Conservation (phyloP, 2,797 vertebrate genomes). For the Carcharodon carcharias region DNA sequence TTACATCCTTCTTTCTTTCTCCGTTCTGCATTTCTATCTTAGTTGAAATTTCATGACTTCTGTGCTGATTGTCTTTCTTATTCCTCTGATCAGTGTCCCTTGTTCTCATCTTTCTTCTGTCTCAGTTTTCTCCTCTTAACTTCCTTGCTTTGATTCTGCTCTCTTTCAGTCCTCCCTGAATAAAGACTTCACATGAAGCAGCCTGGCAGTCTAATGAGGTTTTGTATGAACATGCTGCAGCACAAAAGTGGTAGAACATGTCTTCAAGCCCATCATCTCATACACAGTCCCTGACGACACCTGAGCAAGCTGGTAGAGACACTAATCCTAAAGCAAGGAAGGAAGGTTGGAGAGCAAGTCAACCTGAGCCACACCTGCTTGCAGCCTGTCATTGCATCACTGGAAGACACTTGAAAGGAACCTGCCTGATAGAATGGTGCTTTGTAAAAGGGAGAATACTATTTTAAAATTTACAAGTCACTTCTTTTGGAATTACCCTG, state of each 20-base stretch:
- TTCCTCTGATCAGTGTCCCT: not conserved
- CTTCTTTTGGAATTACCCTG: not conserved
- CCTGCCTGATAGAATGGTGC: not conserved
- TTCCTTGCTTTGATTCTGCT: constrained; percentile 2
- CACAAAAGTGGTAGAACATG: not conserved
- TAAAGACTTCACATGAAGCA: not conserved
- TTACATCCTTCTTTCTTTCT: not conserved
- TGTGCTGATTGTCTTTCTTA: not conserved
- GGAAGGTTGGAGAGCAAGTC: not conserved
- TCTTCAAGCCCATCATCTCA: not conserved
- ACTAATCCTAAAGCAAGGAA: not conserved
- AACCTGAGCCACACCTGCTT: not conserved
- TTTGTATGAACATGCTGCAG: not conserved
- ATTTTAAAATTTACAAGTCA: not conserved
- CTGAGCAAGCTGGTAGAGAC: not conserved
- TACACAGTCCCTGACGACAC: not conserved
- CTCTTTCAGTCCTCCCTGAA: constrained; percentile 26
- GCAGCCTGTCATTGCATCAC: no score
- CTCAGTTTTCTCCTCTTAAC: constrained; percentile 24
- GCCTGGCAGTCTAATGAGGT: not conserved
- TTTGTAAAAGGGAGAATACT: not conserved
- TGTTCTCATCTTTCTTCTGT: not conserved
- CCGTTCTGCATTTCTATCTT: not conserved
- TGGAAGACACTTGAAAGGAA: not conserved
- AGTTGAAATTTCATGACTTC: not conserved